Percentiles rank a stretch among this genome's conserved stretches.
These are phyloP conservation scores for Geophilus truncorum DNA, from an alignment of 2,888 invertebrate genomes.

Conservation along the genomic window DNA sequence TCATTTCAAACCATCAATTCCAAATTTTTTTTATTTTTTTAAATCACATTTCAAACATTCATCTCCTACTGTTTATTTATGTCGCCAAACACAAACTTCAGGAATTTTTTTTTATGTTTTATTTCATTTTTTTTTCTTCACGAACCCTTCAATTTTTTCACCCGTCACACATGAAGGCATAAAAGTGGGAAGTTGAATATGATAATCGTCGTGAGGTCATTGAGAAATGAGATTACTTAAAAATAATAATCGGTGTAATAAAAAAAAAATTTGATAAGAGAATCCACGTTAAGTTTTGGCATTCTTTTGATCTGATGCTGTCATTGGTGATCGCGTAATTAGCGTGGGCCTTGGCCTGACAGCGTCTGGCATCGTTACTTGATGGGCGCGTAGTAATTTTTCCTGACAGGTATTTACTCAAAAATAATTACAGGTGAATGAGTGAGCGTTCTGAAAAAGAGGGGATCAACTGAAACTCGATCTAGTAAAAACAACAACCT, in stretches of 20 bases:
- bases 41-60: background rate
- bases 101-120: background rate
- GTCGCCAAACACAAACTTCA: background rate
- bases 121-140: background rate
- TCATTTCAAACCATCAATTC: background rate
- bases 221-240: background rate
- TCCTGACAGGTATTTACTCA: constrained; percentile 30
- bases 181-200: background rate
- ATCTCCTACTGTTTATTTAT: background rate
- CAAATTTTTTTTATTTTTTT: no score
- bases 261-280: background rate
- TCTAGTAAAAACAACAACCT: constrained; percentile 16
- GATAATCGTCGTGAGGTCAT: background rate
- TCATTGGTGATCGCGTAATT: constrained; percentile 13
- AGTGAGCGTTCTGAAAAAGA: constrained; percentile 1
- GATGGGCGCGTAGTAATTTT: constrained; percentile 25
- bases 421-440: constrained; percentile 28
- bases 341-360: constrained; percentile 15
- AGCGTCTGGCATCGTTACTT: constrained; percentile 20
- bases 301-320: constrained; percentile 12
- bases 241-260: background rate
- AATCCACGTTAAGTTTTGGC: background rate
- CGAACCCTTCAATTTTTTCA: background rate
- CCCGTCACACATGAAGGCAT: background rate
- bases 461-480: constrained; percentile 10